These are phyloP conservation scores for Ganaspis brasiliensis DNA, from an alignment of 2,888 invertebrate genomes.

Conservation along the genomic window DNA sequence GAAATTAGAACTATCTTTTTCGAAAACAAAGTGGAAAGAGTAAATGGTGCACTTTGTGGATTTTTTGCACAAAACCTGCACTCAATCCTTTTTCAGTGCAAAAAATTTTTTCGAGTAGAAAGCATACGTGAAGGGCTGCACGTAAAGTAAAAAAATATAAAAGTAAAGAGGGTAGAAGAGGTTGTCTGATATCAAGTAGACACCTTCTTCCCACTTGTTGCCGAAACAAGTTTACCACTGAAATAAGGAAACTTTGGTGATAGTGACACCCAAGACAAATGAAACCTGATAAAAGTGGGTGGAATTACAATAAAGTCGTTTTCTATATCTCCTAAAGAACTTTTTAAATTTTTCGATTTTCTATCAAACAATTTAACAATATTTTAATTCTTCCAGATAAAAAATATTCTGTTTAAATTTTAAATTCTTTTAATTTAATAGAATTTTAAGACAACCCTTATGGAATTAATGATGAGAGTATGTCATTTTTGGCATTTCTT, in stretches of 20 bases:
- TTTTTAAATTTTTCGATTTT: too few species aligned
- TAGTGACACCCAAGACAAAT: background rate
- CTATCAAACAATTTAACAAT: too few species aligned
- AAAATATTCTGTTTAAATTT: too few species aligned
- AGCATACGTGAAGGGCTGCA: slow-evolving; percentile 46
- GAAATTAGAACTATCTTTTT: too few species aligned
- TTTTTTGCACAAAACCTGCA: background rate
- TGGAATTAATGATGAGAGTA: too few species aligned
- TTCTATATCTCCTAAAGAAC: background rate
- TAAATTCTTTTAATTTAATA: too few species aligned
- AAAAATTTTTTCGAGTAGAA: slow-evolving; percentile 1
- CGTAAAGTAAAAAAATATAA: slow-evolving; percentile 19
- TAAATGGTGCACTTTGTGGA: background rate
- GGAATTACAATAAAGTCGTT: background rate
- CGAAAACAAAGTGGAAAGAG: too few species aligned
- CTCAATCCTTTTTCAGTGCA: background rate
- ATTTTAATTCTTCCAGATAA: too few species aligned
- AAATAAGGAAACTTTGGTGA: slow-evolving; percentile 11
- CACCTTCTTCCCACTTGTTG: slow-evolving; percentile 36
- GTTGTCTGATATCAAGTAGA: slow-evolving; percentile 32
- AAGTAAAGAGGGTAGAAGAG: slow-evolving; percentile 29
- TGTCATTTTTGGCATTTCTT: too few species aligned
- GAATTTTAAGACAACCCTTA: too few species aligned
- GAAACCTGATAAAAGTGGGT: background rate
- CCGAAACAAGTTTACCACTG: slow-evolving; percentile 34